Base-by-base conservation (phyloP, 2,888 invertebrate species). In the Meloe dianella region DNA sequence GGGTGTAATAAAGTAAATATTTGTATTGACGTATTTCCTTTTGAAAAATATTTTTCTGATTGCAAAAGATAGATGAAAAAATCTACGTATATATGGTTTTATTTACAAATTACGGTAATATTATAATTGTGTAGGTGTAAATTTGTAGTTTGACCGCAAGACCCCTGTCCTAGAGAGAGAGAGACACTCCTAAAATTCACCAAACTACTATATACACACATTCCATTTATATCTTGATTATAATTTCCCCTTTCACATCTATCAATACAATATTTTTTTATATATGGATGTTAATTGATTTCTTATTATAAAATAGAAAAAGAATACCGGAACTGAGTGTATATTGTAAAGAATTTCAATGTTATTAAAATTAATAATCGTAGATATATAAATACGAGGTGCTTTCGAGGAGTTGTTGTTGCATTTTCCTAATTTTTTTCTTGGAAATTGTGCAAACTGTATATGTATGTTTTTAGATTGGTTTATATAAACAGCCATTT, bases 401-500 rank as follows among this genome's bases (percentile, higher is more conserved):
- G 20, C 27, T 41, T 41, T 7, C 17, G 17, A 7, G 17, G 35
- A 5, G 20, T 24, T 5, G 12, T 60, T 3, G 47, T n/a, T n/a
- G n/a, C n/a, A n/a, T n/a, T n/a, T n/a, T n/a, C n/a, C n/a, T n/a
- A n/a, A n/a, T n/a, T n/a, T n/a, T n/a, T n/a, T n/a, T n/a, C n/a
- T n/a, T n/a, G 5, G 24, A 61, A 51, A 60, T 20, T 24, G 29
- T 17, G 51, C 47, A n/a, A 30, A 32, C 24, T 65, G 61, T 38
- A n/a, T n/a, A n/a, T 58, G 41, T 30, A 73, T 65, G 71, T 72
- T 72, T 72, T 72, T 58, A 68, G 69, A 69, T 68, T 66, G 73
- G 73, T 65, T 70, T 71, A 67, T 73, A 71, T 47, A 72, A 73
- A 72, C 70, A 72, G 70, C 71, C 71, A 73, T 73, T 73, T 74